Base-by-base conservation (phyloP, 2,113 vertebrate genomes). In the Natator depressus region DNA sequence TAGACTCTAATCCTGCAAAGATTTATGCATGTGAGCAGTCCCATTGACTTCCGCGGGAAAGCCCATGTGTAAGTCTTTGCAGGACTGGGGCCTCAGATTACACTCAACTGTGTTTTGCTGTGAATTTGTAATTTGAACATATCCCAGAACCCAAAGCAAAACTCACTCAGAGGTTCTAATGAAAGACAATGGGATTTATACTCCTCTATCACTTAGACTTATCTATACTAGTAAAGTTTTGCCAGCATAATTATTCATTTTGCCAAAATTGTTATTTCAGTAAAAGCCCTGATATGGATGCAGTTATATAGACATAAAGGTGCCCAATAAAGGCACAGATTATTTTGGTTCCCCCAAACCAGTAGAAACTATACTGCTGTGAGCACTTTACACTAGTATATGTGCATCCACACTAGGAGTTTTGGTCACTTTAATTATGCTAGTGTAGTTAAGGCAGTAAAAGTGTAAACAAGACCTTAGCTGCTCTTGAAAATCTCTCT, bases 61-160 rank as follows among this genome's bases (percentile, higher is more conserved):
- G 89, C 69, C 14, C 25, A 31, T 6, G 1, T 0, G 1, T 7
- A 53, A 76, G 25, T 35, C 47, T n/a, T 62, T 90, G 90, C 87
- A 90, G 95, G 91, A 90, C 82, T 25, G 87, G 80, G 85, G 85
- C 80, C 85, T 95, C 93, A 59, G 79, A 91, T 46, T 86, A 90
- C 51, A 84, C 38, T 80, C 22, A 89, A 49, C 87, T 24, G 19
- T 92, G 80, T 46, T 88, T 78, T 55, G 75, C 76, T 35, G 46
- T 12, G 83, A 81, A 83, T 94, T 24, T 75, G 87, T 90, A 78
- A 22, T 78, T 16, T 92, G 92, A 93, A 12, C 38, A 94, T 93
- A 94, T 88, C 6, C 19, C 38, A 0, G 84, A 81, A 78, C 8
- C 35, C 65, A 72, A 78, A 42, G 35, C 24, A 84, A 80, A 95